A percentile compares a stretch with the other conserved stretches of the same genome.
Evolutionary conservation across 2,888 invertebrate genomes (phyloP).

Genomic region (Drosophila mimica): DNA sequence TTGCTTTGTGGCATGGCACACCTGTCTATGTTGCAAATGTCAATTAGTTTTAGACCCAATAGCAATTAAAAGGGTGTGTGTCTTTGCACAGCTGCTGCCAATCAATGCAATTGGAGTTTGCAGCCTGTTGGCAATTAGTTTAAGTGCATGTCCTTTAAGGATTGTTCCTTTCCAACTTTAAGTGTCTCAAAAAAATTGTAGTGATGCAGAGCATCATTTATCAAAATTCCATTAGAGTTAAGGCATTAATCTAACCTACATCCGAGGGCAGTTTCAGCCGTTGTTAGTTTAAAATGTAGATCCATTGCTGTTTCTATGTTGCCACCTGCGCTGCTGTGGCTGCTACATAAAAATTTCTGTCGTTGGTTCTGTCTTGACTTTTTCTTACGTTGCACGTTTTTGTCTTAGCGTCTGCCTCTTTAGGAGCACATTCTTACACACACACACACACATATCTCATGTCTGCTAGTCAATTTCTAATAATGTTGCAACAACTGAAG

Average conservation of each 20-base stretch:
- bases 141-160: slow-evolving; percentile 50
- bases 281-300: not conserved
- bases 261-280: slow-evolving; percentile 20
- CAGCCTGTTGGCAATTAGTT: slow-evolving; percentile 51
- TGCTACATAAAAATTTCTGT: slow-evolving; percentile 43
- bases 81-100: slow-evolving; percentile 43
- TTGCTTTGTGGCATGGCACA: slow-evolving; percentile 49
- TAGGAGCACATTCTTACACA: slow-evolving; percentile 37
- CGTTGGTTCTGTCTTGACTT: slow-evolving; percentile 40
- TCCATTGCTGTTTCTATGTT: not conserved
- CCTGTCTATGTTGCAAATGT: slow-evolving; percentile 69
- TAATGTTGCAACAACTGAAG: slow-evolving; percentile 54
- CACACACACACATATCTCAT: slow-evolving; percentile 27
- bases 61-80: slow-evolving; percentile 60
- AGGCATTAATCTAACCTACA: slow-evolving; percentile 72
- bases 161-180: slow-evolving; percentile 22
- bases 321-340: slow-evolving; percentile 1
- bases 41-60: slow-evolving; percentile 66
- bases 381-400: slow-evolving; percentile 11
- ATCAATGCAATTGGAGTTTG: slow-evolving; percentile 43
- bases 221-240: slow-evolving; percentile 73
- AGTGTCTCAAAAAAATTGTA: slow-evolving; percentile 37
- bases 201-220: slow-evolving; percentile 64
- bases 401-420: slow-evolving; percentile 19
- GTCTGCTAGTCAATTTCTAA: slow-evolving; percentile 50